A percentile compares a stretch with the other conserved stretches of the same genome.
Evolutionary conservation across 2,113 vertebrate species (phyloP).

Genomic region (Mesembrinibis cayennensis): DNA sequence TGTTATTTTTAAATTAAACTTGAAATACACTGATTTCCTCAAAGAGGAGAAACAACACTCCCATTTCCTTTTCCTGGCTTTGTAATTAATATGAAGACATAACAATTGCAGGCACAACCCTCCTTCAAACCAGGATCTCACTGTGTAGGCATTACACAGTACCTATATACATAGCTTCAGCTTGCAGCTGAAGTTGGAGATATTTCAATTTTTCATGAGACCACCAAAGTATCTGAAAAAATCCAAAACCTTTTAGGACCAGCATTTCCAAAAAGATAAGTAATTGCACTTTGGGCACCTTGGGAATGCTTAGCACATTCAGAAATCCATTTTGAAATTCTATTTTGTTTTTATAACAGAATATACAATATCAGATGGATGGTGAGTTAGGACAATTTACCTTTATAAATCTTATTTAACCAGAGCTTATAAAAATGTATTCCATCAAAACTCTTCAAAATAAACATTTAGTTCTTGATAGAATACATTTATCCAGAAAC

Average conservation of each 20-base stretch:
- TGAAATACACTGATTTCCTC: conserved; percentile 1
- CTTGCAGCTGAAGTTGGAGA: background rate
- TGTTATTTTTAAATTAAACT: background rate
- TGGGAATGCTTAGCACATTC: background rate
- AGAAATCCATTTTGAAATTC: background rate
- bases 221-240: background rate
- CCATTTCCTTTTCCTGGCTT: conserved; percentile 3
- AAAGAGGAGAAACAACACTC: background rate
- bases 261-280: background rate
- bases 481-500: background rate
- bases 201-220: background rate
- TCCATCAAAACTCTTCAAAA: background rate
- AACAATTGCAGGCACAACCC: background rate
- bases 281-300: background rate
- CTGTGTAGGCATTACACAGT: background rate
- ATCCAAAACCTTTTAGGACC: background rate
- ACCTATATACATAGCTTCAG: background rate
- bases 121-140: background rate
- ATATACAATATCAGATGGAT: background rate
- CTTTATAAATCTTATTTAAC: background rate
- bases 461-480: background rate
- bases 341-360: background rate
- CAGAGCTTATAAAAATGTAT: background rate
- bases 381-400: background rate
- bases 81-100: background rate